Conservation (phyloP, 2,113 vertebrate species). For the Chlorocebus sabaeus region DNA sequence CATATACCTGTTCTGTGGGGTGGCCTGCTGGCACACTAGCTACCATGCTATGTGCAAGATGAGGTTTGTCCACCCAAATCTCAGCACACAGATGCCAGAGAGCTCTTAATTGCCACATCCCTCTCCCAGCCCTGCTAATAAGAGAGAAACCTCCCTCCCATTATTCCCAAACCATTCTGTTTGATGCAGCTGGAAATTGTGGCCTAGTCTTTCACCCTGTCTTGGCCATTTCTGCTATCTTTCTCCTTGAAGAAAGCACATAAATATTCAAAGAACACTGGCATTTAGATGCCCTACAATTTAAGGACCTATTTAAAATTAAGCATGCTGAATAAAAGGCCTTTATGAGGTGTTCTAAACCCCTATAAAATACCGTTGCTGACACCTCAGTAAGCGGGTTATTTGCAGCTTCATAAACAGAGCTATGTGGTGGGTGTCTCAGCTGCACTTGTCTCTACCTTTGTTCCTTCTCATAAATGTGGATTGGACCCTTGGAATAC, state of each 20-base stretch:
- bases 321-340: constrained; percentile 76
- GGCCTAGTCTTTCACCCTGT: constrained; percentile 7
- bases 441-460: not conserved
- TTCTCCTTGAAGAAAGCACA: constrained; percentile 50
- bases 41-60: not conserved
- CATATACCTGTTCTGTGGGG: fast-evolving
- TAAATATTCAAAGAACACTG: constrained; percentile 72
- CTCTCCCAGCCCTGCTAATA: not conserved
- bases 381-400: constrained; percentile 44
- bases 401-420: constrained; percentile 75
- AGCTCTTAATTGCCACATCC: not conserved
- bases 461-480: constrained; percentile 16
- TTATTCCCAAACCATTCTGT: not conserved
- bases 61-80: not conserved
- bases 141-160: not conserved
- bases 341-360: constrained; percentile 74
- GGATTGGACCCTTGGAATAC: not conserved
- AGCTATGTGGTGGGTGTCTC: not conserved
- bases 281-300: constrained; percentile 71
- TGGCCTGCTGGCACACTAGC: not conserved
- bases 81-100: not conserved
- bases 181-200: not conserved
- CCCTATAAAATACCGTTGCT: constrained; percentile 53
- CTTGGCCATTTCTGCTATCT: constrained; percentile 31
- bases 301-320: constrained; percentile 77